A percentile compares a stretch with the other conserved stretches of the same genome.
Conservation (phyloP, 2,888 invertebrate species). For the Toxonevra muliebris region DNA sequence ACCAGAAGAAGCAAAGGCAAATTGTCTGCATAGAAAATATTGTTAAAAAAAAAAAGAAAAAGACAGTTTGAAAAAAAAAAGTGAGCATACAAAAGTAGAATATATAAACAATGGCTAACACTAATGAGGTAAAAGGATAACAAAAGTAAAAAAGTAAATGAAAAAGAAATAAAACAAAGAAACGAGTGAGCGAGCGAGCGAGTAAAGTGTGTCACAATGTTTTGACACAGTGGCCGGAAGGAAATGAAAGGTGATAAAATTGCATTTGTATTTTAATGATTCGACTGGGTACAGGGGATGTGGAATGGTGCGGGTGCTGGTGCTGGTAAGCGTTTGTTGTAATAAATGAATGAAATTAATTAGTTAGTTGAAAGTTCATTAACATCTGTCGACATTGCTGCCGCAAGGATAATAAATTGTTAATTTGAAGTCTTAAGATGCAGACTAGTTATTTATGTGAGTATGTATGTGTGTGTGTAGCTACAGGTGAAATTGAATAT, state of each 20-base stretch:
- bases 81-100: slow-evolving; percentile 8
- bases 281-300: neutral
- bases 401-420: slow-evolving; percentile 2
- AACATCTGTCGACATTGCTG: slow-evolving; percentile 24
- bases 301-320: neutral
- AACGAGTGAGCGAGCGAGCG: slow-evolving; percentile 16
- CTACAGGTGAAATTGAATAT: too few relatives aligned
- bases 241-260: neutral
- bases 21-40: slow-evolving; percentile 2
- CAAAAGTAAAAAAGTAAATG: neutral
- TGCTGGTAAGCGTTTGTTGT: neutral
- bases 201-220: slow-evolving; percentile 39
- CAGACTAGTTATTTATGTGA: neutral
- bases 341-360: slow-evolving; percentile 21
- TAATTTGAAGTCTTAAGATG: neutral
- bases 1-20: slow-evolving; percentile 9
- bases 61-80: slow-evolving; percentile 12
- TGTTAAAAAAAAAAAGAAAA: slow-evolving; percentile 33
- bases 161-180: slow-evolving; percentile 3
- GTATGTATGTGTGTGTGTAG: neutral
- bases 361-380: slow-evolving; percentile 28
- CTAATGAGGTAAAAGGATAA: slow-evolving; percentile 39
- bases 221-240: slow-evolving; percentile 25
- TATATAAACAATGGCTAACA: slow-evolving; percentile 38
- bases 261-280: neutral